Conservation (phyloP, 2,888 invertebrate species). For the Cancer borealis region DNA sequence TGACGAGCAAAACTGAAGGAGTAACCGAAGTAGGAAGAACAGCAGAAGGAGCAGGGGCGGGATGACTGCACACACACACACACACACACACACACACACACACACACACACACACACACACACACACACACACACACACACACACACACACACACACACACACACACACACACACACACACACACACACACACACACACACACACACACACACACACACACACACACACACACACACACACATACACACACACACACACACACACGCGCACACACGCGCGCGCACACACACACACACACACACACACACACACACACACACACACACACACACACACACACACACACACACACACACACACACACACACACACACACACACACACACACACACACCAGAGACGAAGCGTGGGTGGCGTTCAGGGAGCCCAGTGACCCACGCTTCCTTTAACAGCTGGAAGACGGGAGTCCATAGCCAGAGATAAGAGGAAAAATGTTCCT, state of each 20-base stretch:
- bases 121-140: background rate
- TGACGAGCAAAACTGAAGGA: constrained; percentile 10
- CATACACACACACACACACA: background rate
- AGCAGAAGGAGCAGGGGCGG: background rate
- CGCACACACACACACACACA: background rate
- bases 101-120: constrained; percentile 23
- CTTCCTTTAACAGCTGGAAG: background rate
- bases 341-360: background rate
- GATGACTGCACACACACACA: background rate
- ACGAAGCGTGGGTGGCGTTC: too few relatives aligned
- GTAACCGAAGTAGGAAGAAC: background rate
- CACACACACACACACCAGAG: background rate
- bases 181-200: background rate
- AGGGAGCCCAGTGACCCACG: too few relatives aligned
- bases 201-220: background rate
- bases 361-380: background rate
- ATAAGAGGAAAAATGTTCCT: background rate
- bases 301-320: constrained; percentile 37
- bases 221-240: constrained; percentile 37
- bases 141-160: background rate
- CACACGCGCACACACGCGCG: background rate
- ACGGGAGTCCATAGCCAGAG: background rate
- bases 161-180: background rate
- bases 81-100: constrained; percentile 37
- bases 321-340: constrained; percentile 23